Conservation (phyloP, 92 coral and sea anemone species). For the Phenganax subtilis region DNA sequence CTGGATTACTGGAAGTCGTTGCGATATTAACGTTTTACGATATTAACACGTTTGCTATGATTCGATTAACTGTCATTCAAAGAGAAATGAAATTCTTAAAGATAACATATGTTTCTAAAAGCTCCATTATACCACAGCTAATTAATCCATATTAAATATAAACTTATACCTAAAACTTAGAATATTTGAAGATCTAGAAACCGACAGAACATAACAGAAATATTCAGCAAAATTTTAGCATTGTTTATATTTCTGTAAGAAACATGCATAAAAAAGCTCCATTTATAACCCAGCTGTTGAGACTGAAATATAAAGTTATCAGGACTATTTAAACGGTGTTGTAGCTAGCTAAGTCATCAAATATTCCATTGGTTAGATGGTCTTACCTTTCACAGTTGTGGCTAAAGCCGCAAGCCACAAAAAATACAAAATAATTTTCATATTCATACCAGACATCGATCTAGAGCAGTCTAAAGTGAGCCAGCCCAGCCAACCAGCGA, state of each 20-base stretch:
- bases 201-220: background rate
- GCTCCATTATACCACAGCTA: background rate
- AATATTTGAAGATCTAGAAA: background rate
- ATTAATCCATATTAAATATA: background rate
- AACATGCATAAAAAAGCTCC: background rate
- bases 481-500: no score
- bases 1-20: no score
- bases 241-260: background rate
- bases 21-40: background rate
- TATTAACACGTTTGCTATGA: background rate
- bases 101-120: background rate
- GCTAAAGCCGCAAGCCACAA: constrained; percentile 23
- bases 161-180: background rate
- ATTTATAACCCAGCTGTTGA: background rate
- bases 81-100: background rate
- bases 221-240: background rate
- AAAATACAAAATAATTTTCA: background rate
- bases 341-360: background rate
- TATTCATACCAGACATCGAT: background rate
- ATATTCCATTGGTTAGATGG: background rate
- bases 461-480: no score
- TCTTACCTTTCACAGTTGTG: constrained; percentile 32
- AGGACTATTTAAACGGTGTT: background rate
- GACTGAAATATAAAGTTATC: background rate
- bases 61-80: background rate